phyloP scores from a whole-genome alignment of 1,140 invertebrate species.

The Caenorhabditis latens region DNA sequence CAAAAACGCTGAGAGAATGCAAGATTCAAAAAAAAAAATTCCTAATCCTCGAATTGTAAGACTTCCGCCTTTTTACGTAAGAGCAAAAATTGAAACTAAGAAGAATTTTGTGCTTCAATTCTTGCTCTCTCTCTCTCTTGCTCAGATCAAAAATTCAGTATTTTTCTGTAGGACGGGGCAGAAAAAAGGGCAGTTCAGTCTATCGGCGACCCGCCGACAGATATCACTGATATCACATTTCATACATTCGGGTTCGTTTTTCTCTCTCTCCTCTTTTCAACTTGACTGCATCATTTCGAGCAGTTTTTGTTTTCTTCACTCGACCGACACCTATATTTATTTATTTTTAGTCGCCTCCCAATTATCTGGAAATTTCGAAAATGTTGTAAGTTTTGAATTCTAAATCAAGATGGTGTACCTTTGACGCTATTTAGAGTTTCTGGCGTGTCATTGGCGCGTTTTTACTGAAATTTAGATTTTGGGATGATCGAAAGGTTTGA shows the following conservation, averaged over 20 bases:
- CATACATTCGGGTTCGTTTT: slow-evolving; percentile 1
- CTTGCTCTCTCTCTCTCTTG: neutral
- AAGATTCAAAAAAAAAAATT: no score
- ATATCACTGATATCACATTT: slow-evolving; percentile 39
- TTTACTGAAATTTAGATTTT: no score
- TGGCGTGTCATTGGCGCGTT: no score
- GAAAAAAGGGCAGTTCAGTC: slow-evolving; percentile 9
- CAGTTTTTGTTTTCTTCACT: neutral
- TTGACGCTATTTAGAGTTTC: no score
- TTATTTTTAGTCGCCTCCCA: no score
- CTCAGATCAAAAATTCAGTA: neutral
- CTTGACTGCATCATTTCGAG: neutral
- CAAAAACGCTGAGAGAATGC: no score
- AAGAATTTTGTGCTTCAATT: slow-evolving; percentile 2
- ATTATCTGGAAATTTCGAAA: no score
- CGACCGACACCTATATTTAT: neutral
- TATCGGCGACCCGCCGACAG: neutral
- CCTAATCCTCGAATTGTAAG: no score
- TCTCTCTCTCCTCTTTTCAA: slow-evolving; percentile 15
- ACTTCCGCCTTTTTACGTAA: neutral
- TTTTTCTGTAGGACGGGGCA: no score
- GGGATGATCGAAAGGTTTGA: no score
- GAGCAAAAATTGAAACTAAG: neutral
- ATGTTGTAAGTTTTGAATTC: no score
- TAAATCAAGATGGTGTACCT: no score